Percentiles rank a stretch among this genome's conserved stretches.
Conservation (phyloP, 2,113 vertebrate species). For the Pseudorasbora parva region DNA sequence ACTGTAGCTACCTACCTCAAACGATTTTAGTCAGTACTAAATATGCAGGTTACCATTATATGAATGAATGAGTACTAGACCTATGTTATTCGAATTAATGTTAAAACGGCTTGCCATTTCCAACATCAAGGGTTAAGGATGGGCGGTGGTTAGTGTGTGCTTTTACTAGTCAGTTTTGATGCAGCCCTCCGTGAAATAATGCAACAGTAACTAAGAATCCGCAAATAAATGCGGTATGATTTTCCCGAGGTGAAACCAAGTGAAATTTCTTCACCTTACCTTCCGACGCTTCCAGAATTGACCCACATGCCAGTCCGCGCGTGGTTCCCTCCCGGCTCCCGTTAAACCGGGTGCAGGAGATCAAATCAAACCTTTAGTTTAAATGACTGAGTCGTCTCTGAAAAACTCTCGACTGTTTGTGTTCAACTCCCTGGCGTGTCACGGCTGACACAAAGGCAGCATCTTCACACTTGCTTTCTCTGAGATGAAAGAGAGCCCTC, state of each 20-base stretch:
- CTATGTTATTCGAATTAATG: neutral
- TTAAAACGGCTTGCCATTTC: conserved; percentile 5
- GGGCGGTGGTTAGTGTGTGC: conserved; percentile 26
- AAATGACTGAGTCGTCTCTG: conserved; percentile 31
- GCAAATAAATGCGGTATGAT: conserved; percentile 9
- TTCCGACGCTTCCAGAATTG: conserved; percentile 79
- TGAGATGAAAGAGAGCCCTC: conserved; percentile 1
- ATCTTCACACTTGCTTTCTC: conserved; percentile 40
- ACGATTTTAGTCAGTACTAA: neutral
- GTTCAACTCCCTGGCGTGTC: conserved; percentile 2
- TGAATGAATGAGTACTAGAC: neutral
- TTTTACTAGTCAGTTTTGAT: conserved; percentile 10
- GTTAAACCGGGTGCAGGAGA: conserved; percentile 65
- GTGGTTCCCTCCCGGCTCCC: conserved; percentile 64
- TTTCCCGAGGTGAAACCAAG: conserved; percentile 51
- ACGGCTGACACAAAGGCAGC: conserved; percentile 52
- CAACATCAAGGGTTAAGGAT: conserved; percentile 17
- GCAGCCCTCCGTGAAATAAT: neutral
- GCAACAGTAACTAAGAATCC: neutral
- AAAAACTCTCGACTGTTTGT: conserved; percentile 53
- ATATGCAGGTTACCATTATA: neutral
- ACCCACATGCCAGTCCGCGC: conserved; percentile 80
- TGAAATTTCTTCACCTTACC: conserved; percentile 68
- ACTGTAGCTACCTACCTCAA: too few relatives aligned
- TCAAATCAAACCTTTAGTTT: conserved; percentile 14